A percentile compares a stretch with the other conserved stretches of the same genome.
phyloP scores from a whole-genome alignment of 2,797 vertebrate genomes.

The Artibeus lituratus region DNA sequence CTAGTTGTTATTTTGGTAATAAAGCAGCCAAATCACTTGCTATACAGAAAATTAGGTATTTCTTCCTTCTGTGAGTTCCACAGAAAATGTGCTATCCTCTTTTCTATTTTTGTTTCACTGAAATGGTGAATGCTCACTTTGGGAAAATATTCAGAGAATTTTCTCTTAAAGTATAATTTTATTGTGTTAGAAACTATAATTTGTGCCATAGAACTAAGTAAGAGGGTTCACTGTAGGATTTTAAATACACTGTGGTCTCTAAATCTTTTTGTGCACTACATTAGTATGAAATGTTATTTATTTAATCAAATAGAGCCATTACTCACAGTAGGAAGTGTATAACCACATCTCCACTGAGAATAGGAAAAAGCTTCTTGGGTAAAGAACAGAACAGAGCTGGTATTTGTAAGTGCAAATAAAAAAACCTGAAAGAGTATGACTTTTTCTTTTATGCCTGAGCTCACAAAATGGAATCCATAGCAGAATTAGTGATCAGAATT shows the following conservation, averaged over 20 bases:
- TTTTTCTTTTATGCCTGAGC: not conserved
- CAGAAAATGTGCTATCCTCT: not conserved
- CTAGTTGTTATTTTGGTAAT: not conserved
- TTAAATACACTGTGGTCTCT: slow-evolving; percentile 53
- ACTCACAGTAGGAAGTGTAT: slow-evolving; percentile 28
- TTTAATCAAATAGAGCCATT: slow-evolving; percentile 53
- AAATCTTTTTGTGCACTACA: slow-evolving; percentile 35
- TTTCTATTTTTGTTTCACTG: not conserved
- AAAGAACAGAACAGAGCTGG: slow-evolving; percentile 38
- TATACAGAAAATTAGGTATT: not conserved
- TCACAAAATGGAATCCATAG: slow-evolving; percentile 6
- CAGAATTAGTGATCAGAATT: not conserved
- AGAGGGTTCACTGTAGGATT: slow-evolving; percentile 7
- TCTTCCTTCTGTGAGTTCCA: not conserved
- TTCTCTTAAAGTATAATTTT: slow-evolving; percentile 40
- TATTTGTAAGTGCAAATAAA: not conserved
- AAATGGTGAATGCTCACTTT: slow-evolving; percentile 16
- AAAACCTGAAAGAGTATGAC: not conserved
- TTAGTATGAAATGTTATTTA: slow-evolving; percentile 52
- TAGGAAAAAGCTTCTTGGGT: not conserved
- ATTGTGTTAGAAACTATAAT: slow-evolving; percentile 47
- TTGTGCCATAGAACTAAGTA: slow-evolving; percentile 31
- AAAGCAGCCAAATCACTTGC: not conserved
- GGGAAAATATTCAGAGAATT: slow-evolving; percentile 50
- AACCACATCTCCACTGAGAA: slow-evolving; percentile 2